Conservation (phyloP, 2,113 vertebrate species). For the Tachysurus fulvidraco region DNA sequence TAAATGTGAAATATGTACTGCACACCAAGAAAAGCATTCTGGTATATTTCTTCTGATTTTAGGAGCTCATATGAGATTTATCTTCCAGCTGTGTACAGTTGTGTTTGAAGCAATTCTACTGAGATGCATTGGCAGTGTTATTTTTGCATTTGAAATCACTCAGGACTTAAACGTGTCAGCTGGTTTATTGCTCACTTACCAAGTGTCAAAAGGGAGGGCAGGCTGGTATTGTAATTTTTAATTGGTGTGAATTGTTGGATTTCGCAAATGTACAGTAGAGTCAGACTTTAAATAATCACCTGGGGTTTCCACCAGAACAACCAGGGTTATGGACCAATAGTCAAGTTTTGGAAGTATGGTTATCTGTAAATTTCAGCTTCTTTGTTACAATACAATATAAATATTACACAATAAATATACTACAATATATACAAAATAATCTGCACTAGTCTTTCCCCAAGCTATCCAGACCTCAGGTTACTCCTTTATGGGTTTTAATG, state of each 20-base stretch:
- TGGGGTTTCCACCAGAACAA: neutral
- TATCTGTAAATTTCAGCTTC: neutral
- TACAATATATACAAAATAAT: neutral
- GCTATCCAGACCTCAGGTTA: neutral
- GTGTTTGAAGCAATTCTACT: neutral
- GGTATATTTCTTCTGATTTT: neutral
- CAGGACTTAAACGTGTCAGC: neutral
- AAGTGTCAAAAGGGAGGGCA: neutral
- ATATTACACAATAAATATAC: too few relatives aligned
- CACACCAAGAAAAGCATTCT: neutral
- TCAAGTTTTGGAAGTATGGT: neutral
- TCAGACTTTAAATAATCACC: neutral
- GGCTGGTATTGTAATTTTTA: neutral
- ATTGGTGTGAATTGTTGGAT: neutral
- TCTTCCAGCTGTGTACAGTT: neutral
- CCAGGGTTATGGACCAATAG: neutral
- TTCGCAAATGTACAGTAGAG: neutral
- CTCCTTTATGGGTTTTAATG: neutral
- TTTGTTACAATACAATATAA: neutral
- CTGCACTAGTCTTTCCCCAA: neutral
- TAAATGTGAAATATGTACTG: neutral
- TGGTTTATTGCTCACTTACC: neutral
- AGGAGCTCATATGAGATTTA: neutral
- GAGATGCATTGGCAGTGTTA: neutral
- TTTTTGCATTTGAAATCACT: neutral